Base-by-base conservation (phyloP, 2,797 vertebrate genomes). In the Crocidura indochinensis region DNA sequence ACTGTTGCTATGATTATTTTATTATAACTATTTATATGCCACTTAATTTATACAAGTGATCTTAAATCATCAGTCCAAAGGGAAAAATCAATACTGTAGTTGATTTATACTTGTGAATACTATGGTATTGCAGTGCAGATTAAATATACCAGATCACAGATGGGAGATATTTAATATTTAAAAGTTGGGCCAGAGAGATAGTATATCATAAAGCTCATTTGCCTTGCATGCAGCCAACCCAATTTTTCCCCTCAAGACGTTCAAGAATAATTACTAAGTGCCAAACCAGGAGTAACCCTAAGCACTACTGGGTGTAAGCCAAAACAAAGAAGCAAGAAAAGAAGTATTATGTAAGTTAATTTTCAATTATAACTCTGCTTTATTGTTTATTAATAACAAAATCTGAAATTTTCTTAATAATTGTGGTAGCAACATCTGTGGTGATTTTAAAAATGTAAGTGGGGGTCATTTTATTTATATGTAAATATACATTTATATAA, bases 11-110 rank as follows among this genome's bases (percentile, higher is more conserved):
- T 74, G 88, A 93, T 86, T 68, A 77, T 92, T 89, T 62, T 90
- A 82, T 81, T 84, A 11, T n/a, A 90, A 65, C 47, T 44, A 90
- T 51, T 86, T 3, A 12, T 53, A 68, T 81, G 67, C 49, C 24
- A 88, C 8, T 91, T 91, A 91, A 81, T 91, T 92, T 95, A 27
- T 5, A 65, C 29, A 78, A 91, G n/a, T 94, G 69, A 74, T 90
- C 71, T 94, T 79, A 85, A 88, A 90, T 87, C 65, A 92, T 26
- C 14, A 88, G 53, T 75, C 22, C 27, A 77, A 88, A 9, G 26
- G 67, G 24, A 12, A 38, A 83, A 92, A 82, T 93, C 56, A 95
- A 68, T 80, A 88, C 6, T 17, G 8, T 12, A 46, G 15, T 85
- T 93, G 51, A 95, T 81, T 85, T 92, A 88, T 49, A 91, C 7